Percentiles rank a stretch among this genome's conserved stretches.
Conservation (phyloP, 2,113 vertebrate species). For the Tragelaphus strepsiceros region DNA sequence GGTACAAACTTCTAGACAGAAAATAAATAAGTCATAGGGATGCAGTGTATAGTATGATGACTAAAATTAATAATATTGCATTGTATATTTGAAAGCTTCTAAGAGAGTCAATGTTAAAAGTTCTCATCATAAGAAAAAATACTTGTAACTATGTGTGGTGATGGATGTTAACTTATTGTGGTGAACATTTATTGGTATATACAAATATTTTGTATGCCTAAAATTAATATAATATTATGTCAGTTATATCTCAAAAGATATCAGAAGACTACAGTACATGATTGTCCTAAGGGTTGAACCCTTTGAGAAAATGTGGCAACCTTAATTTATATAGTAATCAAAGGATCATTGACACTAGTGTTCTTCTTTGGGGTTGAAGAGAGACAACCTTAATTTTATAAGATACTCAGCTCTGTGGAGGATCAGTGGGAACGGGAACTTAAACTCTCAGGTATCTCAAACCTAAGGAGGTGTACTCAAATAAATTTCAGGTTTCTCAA, state of each 20-base stretch:
- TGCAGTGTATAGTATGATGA: neutral
- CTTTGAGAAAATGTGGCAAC: neutral
- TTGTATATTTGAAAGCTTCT: neutral
- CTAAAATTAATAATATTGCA: neutral
- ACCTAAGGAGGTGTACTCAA: neutral
- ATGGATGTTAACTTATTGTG: neutral
- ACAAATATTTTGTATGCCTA: neutral
- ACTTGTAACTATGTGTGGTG: neutral
- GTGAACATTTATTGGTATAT: neutral
- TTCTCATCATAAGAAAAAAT: neutral
- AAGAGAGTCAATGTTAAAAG: neutral
- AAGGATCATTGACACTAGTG: neutral
- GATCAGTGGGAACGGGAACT: neutral
- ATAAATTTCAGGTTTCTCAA: slow-evolving; percentile 45
- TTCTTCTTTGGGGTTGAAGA: neutral
- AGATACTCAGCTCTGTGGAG: neutral
- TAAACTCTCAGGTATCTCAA: neutral
- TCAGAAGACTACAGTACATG: neutral
- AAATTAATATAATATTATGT: neutral
- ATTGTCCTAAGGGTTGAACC: neutral
- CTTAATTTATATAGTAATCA: neutral
- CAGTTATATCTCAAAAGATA: neutral
- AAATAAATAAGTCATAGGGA: neutral
- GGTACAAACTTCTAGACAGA: neutral
- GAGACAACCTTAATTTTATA: neutral